Base-by-base conservation (phyloP, 2,113 vertebrate genomes). In the Ochotona princeps region DNA sequence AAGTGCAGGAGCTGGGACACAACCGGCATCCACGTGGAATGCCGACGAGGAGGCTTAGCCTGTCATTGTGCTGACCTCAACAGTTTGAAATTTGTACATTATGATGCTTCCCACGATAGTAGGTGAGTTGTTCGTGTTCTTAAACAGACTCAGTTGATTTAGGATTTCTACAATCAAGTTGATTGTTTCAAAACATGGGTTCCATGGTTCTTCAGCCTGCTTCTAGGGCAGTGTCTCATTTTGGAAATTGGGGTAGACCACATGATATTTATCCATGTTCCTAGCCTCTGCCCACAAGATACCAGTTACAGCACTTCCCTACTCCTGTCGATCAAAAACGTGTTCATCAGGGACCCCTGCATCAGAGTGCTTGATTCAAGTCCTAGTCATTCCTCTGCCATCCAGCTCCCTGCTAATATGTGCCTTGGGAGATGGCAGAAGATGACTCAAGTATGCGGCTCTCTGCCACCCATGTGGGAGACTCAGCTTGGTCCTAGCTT, bases 121-220 rank as follows among this genome's bases (percentile, higher is more conserved):
- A 95, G 75, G 17, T 73, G 60, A 82, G 57, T 9, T 91, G 28
- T 92, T 79, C 78, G 0, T 86, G 44, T 92, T 88, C 94, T 74
- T 90, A 93, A 95, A 87, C 51, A 95, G 70, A 54, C 74, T 75
- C 89, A 65, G 12, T 79, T 80, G 60, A 74, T 32, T 87, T 60
- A 82, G 73, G n/a, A 90, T 93, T 94, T 93, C 63, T 85, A 10
- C 9, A 30, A 65, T 93, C 30, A 94, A 92, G 49, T 38, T 74
- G 49, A 72, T 85, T 90, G 35, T 87, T 14, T 93, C 47, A 82
- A 65, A 63, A 44, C 70, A 54, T 49, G 78, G 47, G 28, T 78
- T 85, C 25, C 65, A 2, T 70, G 79, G 60, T 70, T 30, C 54
- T 20, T 5, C 23, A 76, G n/a, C 12, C 26, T 75, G 8, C 28